These are phyloP conservation scores for Vanessa atalanta DNA, from an alignment of 1,140 invertebrate species.

Conservation along the genomic window DNA sequence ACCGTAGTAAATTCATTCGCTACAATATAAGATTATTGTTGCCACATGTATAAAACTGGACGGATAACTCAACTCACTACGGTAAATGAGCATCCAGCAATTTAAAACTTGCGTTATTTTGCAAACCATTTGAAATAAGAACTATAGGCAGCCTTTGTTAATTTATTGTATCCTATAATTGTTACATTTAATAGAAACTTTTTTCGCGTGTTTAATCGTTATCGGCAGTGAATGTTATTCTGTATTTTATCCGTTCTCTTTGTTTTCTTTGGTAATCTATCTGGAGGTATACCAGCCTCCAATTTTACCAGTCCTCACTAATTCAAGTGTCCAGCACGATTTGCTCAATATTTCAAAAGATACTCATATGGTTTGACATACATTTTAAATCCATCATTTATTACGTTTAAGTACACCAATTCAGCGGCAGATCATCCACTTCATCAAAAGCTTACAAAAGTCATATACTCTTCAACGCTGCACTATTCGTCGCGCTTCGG, in stretches of 20 bases:
- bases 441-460: conserved; percentile 10
- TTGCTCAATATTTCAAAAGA: conserved; percentile 1
- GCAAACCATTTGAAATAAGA: conserved; percentile 49
- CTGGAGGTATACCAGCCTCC: conserved; percentile 37
- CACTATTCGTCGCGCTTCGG: not conserved
- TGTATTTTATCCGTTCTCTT: conserved; percentile 49
- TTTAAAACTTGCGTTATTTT: conserved; percentile 46
- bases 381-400: conserved; percentile 18
- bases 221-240: conserved; percentile 56
- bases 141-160: conserved; percentile 63
- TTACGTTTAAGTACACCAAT: conserved; percentile 38
- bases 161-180: conserved; percentile 53
- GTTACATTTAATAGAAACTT: conserved; percentile 63
- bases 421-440: not conserved
- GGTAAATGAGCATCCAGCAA: conserved; percentile 76
- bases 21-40: conserved; percentile 51
- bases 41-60: conserved; percentile 78
- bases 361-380: conserved; percentile 22
- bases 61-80: conserved; percentile 79
- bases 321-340: conserved; percentile 35
- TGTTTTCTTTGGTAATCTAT: conserved; percentile 62
- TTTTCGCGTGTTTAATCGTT: conserved; percentile 38
- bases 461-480: not conserved
- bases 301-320: conserved; percentile 15
- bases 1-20: conserved; percentile 34